Conservation (phyloP, 2,888 invertebrate genomes). For the Hypomecis punctinalis region DNA sequence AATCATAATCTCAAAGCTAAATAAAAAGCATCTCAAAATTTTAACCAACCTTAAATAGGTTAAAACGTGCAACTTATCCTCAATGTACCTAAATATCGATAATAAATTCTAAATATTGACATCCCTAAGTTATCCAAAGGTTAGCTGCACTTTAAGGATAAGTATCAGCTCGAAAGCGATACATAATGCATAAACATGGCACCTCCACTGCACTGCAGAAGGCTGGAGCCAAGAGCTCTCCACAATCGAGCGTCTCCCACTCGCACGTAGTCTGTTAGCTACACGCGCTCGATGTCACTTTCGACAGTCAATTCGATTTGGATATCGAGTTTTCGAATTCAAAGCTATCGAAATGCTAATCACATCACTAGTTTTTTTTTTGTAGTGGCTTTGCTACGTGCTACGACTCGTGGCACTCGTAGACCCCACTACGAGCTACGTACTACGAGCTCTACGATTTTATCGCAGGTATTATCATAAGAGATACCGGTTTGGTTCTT, state of each 20-base stretch:
- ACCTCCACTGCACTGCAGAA: conserved; percentile 54
- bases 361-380: conserved; percentile 10
- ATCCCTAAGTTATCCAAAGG: conserved; percentile 46
- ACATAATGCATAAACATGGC: conserved; percentile 69
- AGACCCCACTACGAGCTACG: conserved; percentile 12
- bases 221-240: conserved; percentile 57
- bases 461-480: neutral
- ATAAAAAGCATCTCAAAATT: no score
- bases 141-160: conserved; percentile 50
- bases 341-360: conserved; percentile 12
- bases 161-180: conserved; percentile 52
- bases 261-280: conserved; percentile 46
- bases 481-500: no score
- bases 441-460: conserved; percentile 6
- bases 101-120: conserved; percentile 18
- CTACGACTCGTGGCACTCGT: conserved; percentile 5
- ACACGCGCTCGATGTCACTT: conserved; percentile 46
- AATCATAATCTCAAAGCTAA: no score
- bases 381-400: conserved; percentile 8
- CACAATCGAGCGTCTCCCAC: conserved; percentile 60
- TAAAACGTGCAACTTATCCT: neutral
- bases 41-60: no score
- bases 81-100: conserved; percentile 14
- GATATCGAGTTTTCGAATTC: conserved; percentile 14
- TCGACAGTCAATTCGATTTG: conserved; percentile 17